phyloP scores from a whole-genome alignment of 2,113 vertebrate species.

The Excalfactoria chinensis region DNA sequence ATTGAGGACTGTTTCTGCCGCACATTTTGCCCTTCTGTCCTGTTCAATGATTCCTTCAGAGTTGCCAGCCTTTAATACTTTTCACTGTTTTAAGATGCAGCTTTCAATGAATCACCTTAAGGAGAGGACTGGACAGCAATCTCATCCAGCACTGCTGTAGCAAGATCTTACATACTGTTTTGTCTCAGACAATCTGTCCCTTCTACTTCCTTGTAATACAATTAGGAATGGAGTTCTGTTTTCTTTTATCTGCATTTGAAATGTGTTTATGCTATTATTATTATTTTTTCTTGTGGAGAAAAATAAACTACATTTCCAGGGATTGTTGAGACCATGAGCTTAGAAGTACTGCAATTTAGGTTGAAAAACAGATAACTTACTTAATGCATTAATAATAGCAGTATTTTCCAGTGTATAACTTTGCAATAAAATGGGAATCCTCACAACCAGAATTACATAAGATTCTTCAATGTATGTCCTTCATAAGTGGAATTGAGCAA shows the following conservation, averaged over 20 bases:
- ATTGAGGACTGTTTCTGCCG: not conserved
- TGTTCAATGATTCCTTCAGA: accelerated
- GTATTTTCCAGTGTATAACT: not conserved
- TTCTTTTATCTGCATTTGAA: conserved; percentile 11
- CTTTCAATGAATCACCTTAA: not conserved
- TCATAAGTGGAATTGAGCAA: not conserved
- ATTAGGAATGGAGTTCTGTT: conserved; percentile 24
- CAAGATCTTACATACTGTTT: not conserved
- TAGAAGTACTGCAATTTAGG: not conserved
- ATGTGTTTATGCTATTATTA: not conserved
- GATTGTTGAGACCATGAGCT: not conserved
- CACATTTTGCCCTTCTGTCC: accelerated
- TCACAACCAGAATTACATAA: not conserved
- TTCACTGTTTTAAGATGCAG: not conserved
- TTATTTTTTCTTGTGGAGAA: not conserved
- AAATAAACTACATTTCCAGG: conserved; percentile 10
- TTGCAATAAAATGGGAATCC: not conserved
- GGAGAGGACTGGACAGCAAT: not conserved
- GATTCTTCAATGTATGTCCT: not conserved
- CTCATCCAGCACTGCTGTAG: not conserved
- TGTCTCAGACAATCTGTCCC: not conserved
- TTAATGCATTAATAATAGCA: conserved; percentile 4
- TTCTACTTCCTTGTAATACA: not conserved
- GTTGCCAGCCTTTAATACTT: not conserved
- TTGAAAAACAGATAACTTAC: not conserved